phyloP scores from a whole-genome alignment of 2,888 invertebrate genomes.

The Chalcis sispes region DNA sequence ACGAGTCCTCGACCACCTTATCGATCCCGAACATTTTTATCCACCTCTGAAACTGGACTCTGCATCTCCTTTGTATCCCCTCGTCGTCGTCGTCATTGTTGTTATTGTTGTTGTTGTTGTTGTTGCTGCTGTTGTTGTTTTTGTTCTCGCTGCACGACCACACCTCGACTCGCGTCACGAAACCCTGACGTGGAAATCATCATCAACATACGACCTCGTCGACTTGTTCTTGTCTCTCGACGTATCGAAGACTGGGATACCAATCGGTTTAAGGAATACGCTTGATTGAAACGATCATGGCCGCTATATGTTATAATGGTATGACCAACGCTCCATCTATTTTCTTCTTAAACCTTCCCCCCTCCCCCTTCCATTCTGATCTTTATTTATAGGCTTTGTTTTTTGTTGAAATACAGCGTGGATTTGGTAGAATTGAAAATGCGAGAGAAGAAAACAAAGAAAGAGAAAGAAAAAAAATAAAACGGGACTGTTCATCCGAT shows the following conservation, averaged over 20 bases:
- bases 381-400: no score
- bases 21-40: no score
- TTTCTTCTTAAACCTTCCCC: not conserved
- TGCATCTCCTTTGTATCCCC: no score
- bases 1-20: no score
- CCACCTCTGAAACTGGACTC: no score
- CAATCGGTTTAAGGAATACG: not conserved
- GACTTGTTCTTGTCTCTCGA: not conserved
- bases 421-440: no score
- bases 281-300: constrained; percentile 68
- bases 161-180: not conserved
- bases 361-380: no score
- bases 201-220: no score
- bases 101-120: constrained; percentile 22
- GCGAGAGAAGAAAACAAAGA: no score
- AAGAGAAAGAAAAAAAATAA: no score
- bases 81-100: not conserved
- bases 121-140: not conserved
- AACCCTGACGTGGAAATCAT: not conserved
- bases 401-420: no score
- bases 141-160: not conserved
- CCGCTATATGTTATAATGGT: constrained; percentile 72
- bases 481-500: no score
- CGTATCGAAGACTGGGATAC: not conserved
- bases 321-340: constrained; percentile 41